Percentiles rank a stretch among this genome's conserved stretches.
Evolutionary conservation across 2,888 invertebrate species (phyloP).

Genomic region (Agrilus cyanescens): DNA sequence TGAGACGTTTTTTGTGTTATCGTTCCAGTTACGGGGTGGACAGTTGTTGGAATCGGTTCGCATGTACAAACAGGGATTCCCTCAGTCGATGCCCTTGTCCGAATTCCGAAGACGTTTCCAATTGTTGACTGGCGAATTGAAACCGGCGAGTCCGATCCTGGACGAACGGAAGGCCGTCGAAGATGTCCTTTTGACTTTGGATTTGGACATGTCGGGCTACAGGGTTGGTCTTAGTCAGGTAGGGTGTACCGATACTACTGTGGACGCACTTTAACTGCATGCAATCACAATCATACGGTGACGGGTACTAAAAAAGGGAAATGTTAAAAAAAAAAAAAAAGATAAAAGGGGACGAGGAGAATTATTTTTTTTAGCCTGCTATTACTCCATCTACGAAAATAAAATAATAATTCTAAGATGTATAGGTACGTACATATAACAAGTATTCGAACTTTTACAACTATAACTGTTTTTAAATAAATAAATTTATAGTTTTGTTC

Average conservation of each 20-base stretch:
- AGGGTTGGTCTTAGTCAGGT: conserved; percentile 89
- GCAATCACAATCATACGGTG: too few species aligned
- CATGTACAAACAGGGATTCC: conserved; percentile 87
- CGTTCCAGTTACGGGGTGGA: conserved; percentile 70
- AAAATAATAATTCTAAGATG: too few species aligned
- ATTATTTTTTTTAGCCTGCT: too few species aligned
- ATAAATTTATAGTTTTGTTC: too few species aligned
- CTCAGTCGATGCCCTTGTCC: conserved; percentile 76
- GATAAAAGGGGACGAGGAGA: too few species aligned
- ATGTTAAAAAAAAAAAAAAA: too few species aligned
- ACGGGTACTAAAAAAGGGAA: too few species aligned
- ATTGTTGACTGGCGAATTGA: conserved; percentile 39
- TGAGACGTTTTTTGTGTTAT: conserved; percentile 19
- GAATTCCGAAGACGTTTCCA: conserved; percentile 83
- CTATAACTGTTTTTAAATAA: too few species aligned
- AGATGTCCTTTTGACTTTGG: conserved; percentile 70
- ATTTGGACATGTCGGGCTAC: conserved; percentile 76
- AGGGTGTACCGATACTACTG: conserved; percentile 28
- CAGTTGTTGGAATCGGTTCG: conserved; percentile 83
- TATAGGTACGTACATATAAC: too few species aligned
- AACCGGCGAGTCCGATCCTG: conserved; percentile 32
- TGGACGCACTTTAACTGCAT: background rate
- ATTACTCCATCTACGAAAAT: too few species aligned
- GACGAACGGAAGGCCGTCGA: conserved; percentile 61
- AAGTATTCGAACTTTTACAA: too few species aligned